Base-by-base conservation (phyloP, 2,888 invertebrate species). In the Agriotes lineatus region DNA sequence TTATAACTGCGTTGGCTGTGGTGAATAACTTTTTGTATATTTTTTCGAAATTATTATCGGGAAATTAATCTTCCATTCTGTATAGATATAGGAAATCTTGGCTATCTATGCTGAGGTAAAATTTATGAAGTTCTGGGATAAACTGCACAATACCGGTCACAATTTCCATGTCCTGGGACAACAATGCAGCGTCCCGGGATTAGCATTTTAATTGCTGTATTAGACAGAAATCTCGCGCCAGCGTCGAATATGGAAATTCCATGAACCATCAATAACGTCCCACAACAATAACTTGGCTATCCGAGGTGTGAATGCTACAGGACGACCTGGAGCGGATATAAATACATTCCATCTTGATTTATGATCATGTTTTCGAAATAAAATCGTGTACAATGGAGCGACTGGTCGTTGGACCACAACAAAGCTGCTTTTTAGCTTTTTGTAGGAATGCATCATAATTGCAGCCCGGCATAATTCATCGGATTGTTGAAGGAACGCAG, bases 271-370 rank as follows among this genome's bases (percentile, higher is more conserved):
- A 61, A 61, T 61, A 37, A 52, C 37, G 12, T 16, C 35, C 25
- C 22, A 19, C 52, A 61, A 61, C 52, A 61, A 61, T 61, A 52
- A 18, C 50, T n/a, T 20, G 22, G 16, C 20, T 19, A 39, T 42
- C 25, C n/a, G 35, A 61, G 50, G 61, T 61, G 61, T 39, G 61
- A 52, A 61, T 50, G 25, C 22, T 52, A 52, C 54, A 56, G 39
- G 44, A 42, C 63, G 33, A 56, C 63, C 37, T 25, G 37, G 45
- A 48, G 37, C 58, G 64, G 64, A 65, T 56, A 58, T 48, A 58
- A 50, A 65, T 65, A 65, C 30, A 65, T 65, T 65, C 64, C 64
- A 50, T 5, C 48, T 50, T 65, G 64, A 65, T 58, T 65, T 65
- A 65, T 50, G 57, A 14, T 58, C 30, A 45, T 65, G 48, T 57